These are phyloP conservation scores for Abrostola tripartita DNA, from an alignment of 2,888 invertebrate species.

Conservation along the genomic window DNA sequence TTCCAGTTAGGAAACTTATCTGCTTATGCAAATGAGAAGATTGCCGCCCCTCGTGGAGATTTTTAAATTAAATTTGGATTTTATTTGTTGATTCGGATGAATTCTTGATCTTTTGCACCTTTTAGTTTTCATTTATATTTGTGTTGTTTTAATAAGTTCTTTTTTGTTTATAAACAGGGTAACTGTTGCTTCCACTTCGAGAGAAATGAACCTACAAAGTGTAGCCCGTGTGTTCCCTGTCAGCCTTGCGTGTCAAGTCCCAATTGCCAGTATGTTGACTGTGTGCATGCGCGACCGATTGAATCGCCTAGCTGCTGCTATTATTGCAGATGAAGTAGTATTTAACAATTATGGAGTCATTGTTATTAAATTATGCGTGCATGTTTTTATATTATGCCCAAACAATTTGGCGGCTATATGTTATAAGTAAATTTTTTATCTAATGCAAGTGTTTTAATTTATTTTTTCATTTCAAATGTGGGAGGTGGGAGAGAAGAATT, in stretches of 20 bases:
- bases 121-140: slow-evolving; percentile 25
- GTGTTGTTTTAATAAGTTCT: slow-evolving; percentile 36
- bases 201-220: slow-evolving; percentile 61
- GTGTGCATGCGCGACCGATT: slow-evolving; percentile 56
- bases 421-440: slow-evolving; percentile 53
- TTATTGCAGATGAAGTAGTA: slow-evolving; percentile 50
- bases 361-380: slow-evolving; percentile 47
- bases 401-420: slow-evolving; percentile 72
- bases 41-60: slow-evolving; percentile 55
- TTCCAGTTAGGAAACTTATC: slow-evolving; percentile 74
- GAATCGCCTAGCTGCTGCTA: slow-evolving; percentile 60
- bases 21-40: slow-evolving; percentile 79
- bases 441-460: slow-evolving; percentile 4
- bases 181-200: slow-evolving; percentile 78
- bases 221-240: slow-evolving; percentile 41
- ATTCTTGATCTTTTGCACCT: slow-evolving; percentile 25
- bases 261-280: slow-evolving; percentile 63
- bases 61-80: slow-evolving; percentile 49
- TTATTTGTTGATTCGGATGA: slow-evolving; percentile 35
- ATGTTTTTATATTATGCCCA: slow-evolving; percentile 47
- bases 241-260: slow-evolving; percentile 34
- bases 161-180: slow-evolving; percentile 68
- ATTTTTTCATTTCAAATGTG: slow-evolving; percentile 23
- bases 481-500: no score
- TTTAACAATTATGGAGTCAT: slow-evolving; percentile 20